Conservation (phyloP, 2,797 vertebrate species). For the Arnoldichthys spilopterus region DNA sequence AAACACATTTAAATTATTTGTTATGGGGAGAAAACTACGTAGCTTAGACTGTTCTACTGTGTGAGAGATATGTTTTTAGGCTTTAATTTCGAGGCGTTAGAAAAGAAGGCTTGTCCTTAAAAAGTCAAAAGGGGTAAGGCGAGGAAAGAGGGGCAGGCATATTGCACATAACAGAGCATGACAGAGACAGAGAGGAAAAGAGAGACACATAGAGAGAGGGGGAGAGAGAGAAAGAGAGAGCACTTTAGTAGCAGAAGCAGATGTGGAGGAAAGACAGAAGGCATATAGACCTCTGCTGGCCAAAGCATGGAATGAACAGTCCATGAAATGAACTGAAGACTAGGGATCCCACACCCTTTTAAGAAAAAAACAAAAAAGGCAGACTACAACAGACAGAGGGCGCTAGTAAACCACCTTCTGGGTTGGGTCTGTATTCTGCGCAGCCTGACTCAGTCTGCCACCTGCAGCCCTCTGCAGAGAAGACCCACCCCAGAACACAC, state of each 20-base stretch:
- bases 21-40: too few species aligned
- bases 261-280: background rate
- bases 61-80: background rate
- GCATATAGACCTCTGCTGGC: slow-evolving; percentile 38
- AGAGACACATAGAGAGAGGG: too few species aligned
- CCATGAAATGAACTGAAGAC: background rate
- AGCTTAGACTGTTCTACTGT: too few species aligned
- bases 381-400: slow-evolving; percentile 56
- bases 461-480: slow-evolving; percentile 56
- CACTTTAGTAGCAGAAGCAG: background rate
- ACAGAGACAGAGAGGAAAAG: slow-evolving; percentile 17
- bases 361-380: background rate
- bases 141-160: background rate
- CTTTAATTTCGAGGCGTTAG: background rate
- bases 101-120: background rate
- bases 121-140: background rate
- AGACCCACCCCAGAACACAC: slow-evolving; percentile 30
- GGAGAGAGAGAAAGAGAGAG: background rate
- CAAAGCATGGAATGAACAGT: slow-evolving; percentile 26
- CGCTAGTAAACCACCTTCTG: slow-evolving; percentile 48
- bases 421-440: slow-evolving; percentile 28
- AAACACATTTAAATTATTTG: too few species aligned
- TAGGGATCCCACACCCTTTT: background rate
- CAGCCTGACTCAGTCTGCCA: slow-evolving; percentile 50
- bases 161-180: slow-evolving; percentile 9